Conservation (phyloP, 2,113 vertebrate genomes). For the Strix aluco region DNA sequence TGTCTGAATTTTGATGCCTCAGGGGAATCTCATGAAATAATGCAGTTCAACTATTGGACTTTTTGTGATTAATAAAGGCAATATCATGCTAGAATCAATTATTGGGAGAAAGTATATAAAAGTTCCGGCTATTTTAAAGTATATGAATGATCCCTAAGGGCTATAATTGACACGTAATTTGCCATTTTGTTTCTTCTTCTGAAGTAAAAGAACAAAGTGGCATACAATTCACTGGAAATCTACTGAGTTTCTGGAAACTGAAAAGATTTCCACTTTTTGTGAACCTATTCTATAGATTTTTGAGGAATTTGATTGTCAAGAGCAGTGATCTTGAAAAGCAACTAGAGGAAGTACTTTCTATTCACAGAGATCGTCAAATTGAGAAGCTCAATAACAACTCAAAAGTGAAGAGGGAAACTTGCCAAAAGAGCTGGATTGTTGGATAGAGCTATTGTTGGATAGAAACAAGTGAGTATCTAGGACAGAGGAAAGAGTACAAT, state of each 20-base stretch:
- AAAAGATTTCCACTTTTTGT: not conserved
- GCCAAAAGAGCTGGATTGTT: not conserved
- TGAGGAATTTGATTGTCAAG: not conserved
- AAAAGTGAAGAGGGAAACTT: not conserved
- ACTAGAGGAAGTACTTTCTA: not conserved
- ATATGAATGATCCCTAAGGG: not conserved
- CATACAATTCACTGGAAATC: not conserved
- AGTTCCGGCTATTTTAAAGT: not conserved
- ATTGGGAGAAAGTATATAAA: not conserved
- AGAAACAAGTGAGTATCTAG: not conserved
- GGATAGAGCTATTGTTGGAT: not conserved
- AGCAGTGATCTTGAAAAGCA: not conserved
- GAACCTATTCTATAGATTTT: not conserved
- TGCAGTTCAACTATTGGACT: not conserved
- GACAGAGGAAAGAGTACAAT: not conserved
- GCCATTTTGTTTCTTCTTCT: not conserved
- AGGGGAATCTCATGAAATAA: not conserved
- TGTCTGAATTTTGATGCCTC: not conserved
- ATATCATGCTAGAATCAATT: not conserved
- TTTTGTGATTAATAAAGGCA: not conserved
- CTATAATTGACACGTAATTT: not conserved
- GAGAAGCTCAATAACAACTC: not conserved
- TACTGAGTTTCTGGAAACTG: not conserved
- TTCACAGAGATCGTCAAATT: not conserved
- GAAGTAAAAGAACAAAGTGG: not conserved